Evolutionary conservation across 1,140 invertebrate species (phyloP), one percentile per base, ranked within the genome.

Genomic region (Drosophila jambulina): DNA sequence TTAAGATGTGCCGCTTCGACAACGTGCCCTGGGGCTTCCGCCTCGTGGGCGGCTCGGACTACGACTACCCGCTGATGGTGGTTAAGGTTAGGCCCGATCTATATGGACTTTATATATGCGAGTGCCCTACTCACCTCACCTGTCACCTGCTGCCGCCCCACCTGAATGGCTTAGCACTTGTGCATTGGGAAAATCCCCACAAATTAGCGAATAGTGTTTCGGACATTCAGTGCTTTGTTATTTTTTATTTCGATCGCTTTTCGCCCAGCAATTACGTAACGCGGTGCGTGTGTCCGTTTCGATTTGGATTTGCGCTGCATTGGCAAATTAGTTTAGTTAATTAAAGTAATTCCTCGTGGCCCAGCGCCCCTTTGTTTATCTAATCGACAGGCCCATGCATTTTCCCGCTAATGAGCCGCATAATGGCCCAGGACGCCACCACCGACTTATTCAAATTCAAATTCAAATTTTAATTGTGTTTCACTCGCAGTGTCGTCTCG

Each of bases 1-100:
- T 94, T 63, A 95, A 95, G 88, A 94, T 96, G 85, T 93, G 94
- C 49, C 95, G 95, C 92, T 94, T 95, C 70, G 94, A 95, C 80
- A 94, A 94, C 69, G 94, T 94, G 57, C 95, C 96, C 60, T 99
- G 97, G 97, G 97, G 97, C 58, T 98, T 99, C 93, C 95, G 97
- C 36, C 94, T 98, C 49, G 96, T 96, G 65, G 97, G 97, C 53
- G 97, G 97, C 13, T 94, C 95, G 69, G 97, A 98, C 93, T 97
- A 96, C 87, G 95, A 95, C 42, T 95, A 96, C 75, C 96, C 97
- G 7, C 93, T 98, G 42, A 96, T 96, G 45, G 95, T 98, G 51
- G 96, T 97, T 83, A 96, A 96, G 95, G 97, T 98, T 91, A 91
- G 88, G 60, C 76, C 46, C 80, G 75, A 67, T 67, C 48, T 12